Percentiles rank a stretch among this genome's conserved stretches.
phyloP scores from a whole-genome alignment of 92 coral and sea anemone genomes.

The Porites lobata region DNA sequence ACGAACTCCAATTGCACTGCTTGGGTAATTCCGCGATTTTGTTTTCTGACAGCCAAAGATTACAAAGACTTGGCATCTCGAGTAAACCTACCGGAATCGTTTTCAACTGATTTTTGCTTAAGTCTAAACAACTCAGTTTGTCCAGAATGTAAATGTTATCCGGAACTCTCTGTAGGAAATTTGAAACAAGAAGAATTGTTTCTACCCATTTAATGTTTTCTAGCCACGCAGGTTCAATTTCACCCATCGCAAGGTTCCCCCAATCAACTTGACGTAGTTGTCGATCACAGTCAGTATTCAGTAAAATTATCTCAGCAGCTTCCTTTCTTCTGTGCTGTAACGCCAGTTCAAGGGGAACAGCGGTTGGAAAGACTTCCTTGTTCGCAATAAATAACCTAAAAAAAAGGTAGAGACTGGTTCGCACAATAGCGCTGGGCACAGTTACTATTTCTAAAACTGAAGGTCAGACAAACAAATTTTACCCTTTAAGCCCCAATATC shows the following conservation, averaged over 20 bases:
- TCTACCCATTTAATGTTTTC: slow-evolving; percentile 84
- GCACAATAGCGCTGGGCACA: not conserved
- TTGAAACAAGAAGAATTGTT: slow-evolving; percentile 71
- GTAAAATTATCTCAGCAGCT: slow-evolving; percentile 73
- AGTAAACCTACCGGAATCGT: slow-evolving; percentile 80
- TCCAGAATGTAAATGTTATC: slow-evolving; percentile 72
- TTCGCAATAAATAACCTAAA: slow-evolving; percentile 75
- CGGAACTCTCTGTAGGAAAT: slow-evolving; percentile 78
- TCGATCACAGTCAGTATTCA: slow-evolving; percentile 74
- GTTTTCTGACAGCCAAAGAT: slow-evolving; percentile 79
- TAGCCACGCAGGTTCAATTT: slow-evolving; percentile 79
- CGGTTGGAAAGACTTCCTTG: slow-evolving; percentile 67
- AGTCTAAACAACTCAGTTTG: slow-evolving; percentile 79
- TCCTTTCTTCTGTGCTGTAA: slow-evolving; percentile 65
- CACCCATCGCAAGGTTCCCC: slow-evolving; percentile 82
- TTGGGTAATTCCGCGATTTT: slow-evolving; percentile 86
- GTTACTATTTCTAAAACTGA: too few species aligned
- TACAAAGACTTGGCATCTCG: slow-evolving; percentile 74
- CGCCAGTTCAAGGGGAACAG: slow-evolving; percentile 85
- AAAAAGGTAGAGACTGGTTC: not conserved
- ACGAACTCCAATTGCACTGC: slow-evolving; percentile 76
- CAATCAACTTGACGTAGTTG: slow-evolving; percentile 79
- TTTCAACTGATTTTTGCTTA: slow-evolving; percentile 81
- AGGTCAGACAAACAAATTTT: too few species aligned
- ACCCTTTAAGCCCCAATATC: too few species aligned